Percentiles rank a stretch among this genome's conserved stretches.
Evolutionary conservation across 2,113 vertebrate genomes (phyloP).

Genomic region (Lophotis ruficrista): DNA sequence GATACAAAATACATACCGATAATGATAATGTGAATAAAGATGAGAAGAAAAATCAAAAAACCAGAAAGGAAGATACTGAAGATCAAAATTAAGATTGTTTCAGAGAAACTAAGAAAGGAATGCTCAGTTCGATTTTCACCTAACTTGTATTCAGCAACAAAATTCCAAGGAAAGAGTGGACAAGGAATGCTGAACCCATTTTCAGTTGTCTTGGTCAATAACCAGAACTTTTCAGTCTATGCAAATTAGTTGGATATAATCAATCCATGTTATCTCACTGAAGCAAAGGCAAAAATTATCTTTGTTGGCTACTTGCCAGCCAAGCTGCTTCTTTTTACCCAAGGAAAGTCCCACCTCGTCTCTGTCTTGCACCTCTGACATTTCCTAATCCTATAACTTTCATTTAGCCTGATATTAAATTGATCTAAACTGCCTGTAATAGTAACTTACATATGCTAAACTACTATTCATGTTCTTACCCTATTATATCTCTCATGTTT

Average conservation of each 20-base stretch:
- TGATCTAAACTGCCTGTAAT: constrained; percentile 11
- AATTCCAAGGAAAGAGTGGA: not conserved
- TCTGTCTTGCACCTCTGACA: not conserved
- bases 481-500: not conserved
- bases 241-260: not conserved
- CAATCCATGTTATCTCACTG: not conserved
- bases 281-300: not conserved
- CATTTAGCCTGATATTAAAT: constrained; percentile 2
- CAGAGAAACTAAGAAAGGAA: not conserved
- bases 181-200: not conserved
- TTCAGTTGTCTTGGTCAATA: not conserved
- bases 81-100: not conserved
- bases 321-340: not conserved
- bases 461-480: not conserved
- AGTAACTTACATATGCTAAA: not conserved
- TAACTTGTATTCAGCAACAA: not conserved
- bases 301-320: not conserved
- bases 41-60: not conserved
- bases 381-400: constrained; percentile 16
- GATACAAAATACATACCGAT: not conserved
- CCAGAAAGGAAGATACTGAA: not conserved
- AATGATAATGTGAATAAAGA: not conserved
- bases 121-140: not conserved
- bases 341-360: not conserved
- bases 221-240: not conserved